Evolutionary conservation across 2,797 vertebrate genomes (phyloP), one percentile per base, ranked within the genome.

Genomic region (Typhlichthys subterraneus): DNA sequence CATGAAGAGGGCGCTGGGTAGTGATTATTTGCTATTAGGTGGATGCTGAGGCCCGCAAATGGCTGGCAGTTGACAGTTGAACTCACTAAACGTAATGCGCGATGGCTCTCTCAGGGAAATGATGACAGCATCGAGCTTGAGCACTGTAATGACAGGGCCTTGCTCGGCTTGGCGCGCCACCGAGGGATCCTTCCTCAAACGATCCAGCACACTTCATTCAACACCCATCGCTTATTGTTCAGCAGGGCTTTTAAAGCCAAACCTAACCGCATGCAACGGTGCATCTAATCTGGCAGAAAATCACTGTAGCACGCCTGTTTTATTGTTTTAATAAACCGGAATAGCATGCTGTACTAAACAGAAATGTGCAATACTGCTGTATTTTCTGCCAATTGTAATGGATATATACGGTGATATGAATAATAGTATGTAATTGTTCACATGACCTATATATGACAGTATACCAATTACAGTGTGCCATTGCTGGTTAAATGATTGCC

Each of bases 11-110:
- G 86, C 81, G 82, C 69, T 85, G 61, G 82, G 82, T 87, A 90
- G 90, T 93, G 91, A 93, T 94, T 93, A 93, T 93, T 93, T 92
- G 90, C 91, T 93, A 92, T 92, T 93, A 90, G 87, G 89, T 88
- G 90, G 88, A 92, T 89, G 91, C 92, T 89, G 89, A 91, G 79
- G 92, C 90, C 91, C 91, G 90, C 88, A 91, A 90, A 87, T 83
- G 85, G 85, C 84, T 86, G 85, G 75, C 87, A 89, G 85, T 82
- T 93, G 91, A 93, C 88, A 92, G 92, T 91, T 91, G 85, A 91
- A 89, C 89, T 86, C 82, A 83, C 87, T 91, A 85, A 83, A 88
- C 84, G 78, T 88, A 87, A 89, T 89, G 81, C 62, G 65, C 74
- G 76, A 78, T 82, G 79, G 83, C 80, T 89, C 81, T 86, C 81